These are phyloP conservation scores for Frankliniella intonsa DNA, from an alignment of 2,888 invertebrate species.

Conservation along the genomic window DNA sequence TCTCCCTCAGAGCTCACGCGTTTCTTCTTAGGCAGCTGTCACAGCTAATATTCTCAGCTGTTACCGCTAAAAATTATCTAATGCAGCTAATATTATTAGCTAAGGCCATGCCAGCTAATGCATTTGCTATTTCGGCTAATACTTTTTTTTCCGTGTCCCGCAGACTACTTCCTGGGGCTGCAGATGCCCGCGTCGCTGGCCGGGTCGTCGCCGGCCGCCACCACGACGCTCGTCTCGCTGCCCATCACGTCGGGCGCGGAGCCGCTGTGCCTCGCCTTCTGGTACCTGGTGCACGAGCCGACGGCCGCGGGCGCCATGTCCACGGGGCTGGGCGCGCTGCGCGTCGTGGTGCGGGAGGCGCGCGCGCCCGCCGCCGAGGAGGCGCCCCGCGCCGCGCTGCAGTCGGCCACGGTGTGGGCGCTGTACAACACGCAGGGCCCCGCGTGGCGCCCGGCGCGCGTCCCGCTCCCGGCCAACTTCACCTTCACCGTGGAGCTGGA, in stretches of 20 bases:
- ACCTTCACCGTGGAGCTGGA: conserved; percentile 50
- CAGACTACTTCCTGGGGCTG: conserved; percentile 49
- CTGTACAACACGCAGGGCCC: conserved; percentile 52
- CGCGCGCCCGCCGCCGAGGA: not conserved
- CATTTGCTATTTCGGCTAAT: too few species aligned
- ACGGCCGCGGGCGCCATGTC: not conserved
- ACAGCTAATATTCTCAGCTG: too few species aligned
- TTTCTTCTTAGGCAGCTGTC: too few species aligned
- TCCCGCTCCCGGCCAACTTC: conserved; percentile 44
- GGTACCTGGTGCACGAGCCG: conserved; percentile 36
- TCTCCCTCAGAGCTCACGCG: too few species aligned
- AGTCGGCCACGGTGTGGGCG: conserved; percentile 48
- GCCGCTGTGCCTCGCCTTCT: conserved; percentile 44
- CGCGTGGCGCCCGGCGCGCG: conserved; percentile 50
- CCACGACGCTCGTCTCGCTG: conserved; percentile 43
- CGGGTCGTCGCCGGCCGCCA: conserved; percentile 38
- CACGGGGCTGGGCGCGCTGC: conserved; percentile 40
- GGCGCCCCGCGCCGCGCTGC: conserved; percentile 34
- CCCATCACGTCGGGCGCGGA: conserved; percentile 43
- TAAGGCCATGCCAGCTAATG: too few species aligned
- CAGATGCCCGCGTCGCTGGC: conserved; percentile 43
- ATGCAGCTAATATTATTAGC: too few species aligned
- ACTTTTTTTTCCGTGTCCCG: conserved; percentile 33
- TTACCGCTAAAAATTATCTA: too few species aligned
- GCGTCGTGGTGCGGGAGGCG: conserved; percentile 42